Base-by-base conservation (phyloP, 2,888 invertebrate species). In the Xanthia togata region DNA sequence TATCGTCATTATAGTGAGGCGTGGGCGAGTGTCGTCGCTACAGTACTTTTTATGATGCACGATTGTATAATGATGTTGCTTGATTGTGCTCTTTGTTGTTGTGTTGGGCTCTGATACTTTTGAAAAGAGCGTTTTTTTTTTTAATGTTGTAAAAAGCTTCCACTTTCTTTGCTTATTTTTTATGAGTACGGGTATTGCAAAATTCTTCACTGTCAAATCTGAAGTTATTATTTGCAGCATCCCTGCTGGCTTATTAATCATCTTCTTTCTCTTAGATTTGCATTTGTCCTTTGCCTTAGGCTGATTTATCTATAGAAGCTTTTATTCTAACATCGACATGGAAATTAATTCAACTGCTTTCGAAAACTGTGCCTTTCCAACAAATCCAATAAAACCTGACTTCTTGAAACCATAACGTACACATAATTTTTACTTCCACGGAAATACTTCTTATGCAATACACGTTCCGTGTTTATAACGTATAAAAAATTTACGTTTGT, bases 11-110 rank as follows among this genome's bases (percentile, higher is more conserved):
- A 92, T 90, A 89, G 89, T 86, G 87, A 76, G 75, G 81, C 85
- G 92, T 91, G 89, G 92, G 92, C 86, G 91, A 78, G 82, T 86
- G 89, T 89, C 89, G 86, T 86, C 77, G 78, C 76, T 87, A 90
- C 88, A 91, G 88, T 90, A 90, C 89, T 90, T 92, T 91, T 92
- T 92, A 91, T 91, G 88, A 90, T 87, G 88, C 91, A 90, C 92
- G 90, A 92, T 93, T 92, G 92, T 91, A 89, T 89, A 88, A 91
- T 91, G 90, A 88, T 87, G 85, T 67, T 63, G 77, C 74, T 84
- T 86, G 82, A 87, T 87, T 87, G 84, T 86, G 60, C 78, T 82
- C 79, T 82, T 83, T 87, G 78, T 84, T 63, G 74, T 60, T 57
- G 57, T 81, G 64, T 81, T 81, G 78, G 44, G 60, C 41, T 62